These are phyloP conservation scores for Drosophila bifasciata DNA, from an alignment of 1,140 invertebrate genomes.

Conservation along the genomic window DNA sequence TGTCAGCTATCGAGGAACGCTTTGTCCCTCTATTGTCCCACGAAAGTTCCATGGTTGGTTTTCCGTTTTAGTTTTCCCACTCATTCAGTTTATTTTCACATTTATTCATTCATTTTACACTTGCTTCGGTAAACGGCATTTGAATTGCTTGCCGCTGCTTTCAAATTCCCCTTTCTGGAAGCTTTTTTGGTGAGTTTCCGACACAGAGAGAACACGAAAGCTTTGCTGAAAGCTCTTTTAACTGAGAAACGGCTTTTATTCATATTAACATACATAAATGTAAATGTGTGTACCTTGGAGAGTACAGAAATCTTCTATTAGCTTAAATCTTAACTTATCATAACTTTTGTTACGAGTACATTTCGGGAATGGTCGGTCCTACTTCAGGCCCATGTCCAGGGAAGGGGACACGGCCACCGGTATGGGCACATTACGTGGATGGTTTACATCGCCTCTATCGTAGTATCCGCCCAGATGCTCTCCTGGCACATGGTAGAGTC, in stretches of 20 bases:
- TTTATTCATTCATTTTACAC: background rate
- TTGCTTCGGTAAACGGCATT: constrained; percentile 9
- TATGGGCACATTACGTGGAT: constrained; percentile 77
- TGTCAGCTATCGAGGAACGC: no score
- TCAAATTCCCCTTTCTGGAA: background rate
- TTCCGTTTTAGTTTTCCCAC: background rate
- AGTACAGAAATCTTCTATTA: no score
- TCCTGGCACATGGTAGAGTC: constrained; percentile 77
- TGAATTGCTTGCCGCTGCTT: constrained; percentile 37
- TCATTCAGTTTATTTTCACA: background rate
- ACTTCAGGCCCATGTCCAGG: constrained; percentile 59
- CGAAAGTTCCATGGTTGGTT: background rate
- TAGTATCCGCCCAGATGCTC: constrained; percentile 76
- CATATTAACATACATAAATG: background rate
- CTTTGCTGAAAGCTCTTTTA: constrained; percentile 14
- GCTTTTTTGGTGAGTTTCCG: constrained; percentile 23
- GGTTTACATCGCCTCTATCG: constrained; percentile 74
- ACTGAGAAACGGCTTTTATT: constrained; percentile 5
- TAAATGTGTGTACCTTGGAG: no score
- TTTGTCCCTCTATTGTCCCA: background rate
- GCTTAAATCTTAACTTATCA: background rate
- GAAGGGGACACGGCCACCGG: constrained; percentile 60
- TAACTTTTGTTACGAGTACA: no score
- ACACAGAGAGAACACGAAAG: constrained; percentile 1
- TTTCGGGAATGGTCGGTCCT: background rate